A percentile compares a stretch with the other conserved stretches of the same genome.
Evolutionary conservation across 2,888 invertebrate species (phyloP).

Genomic region (Lacanobia oleracea): DNA sequence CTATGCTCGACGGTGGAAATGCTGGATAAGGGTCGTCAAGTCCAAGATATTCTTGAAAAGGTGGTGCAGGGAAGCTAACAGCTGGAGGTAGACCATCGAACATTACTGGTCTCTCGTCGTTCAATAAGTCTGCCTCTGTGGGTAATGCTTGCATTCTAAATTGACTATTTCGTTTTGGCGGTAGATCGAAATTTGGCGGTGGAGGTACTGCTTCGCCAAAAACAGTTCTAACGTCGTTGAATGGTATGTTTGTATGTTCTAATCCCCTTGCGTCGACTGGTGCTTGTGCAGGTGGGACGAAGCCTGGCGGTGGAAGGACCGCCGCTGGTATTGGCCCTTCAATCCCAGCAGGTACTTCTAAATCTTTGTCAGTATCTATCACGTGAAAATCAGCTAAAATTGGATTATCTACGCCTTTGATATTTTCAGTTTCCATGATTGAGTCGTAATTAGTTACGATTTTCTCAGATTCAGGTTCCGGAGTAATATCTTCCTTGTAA

Average conservation of each 20-base stretch:
- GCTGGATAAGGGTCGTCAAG: not conserved
- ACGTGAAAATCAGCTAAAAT: conserved; percentile 81
- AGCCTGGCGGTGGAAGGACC: conserved; percentile 81
- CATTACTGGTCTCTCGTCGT: conserved; percentile 8
- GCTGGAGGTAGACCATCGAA: conserved; percentile 10
- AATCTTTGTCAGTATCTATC: conserved; percentile 84
- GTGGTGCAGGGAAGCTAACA: conserved; percentile 3
- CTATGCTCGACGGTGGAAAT: conserved; percentile 75
- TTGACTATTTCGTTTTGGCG: not conserved
- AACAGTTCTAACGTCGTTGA: not conserved
- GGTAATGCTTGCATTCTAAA: conserved; percentile 13
- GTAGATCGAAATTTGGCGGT: conserved; percentile 8
- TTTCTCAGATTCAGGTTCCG: conserved; percentile 20
- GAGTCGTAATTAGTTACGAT: not conserved
- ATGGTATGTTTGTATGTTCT: conserved; percentile 16
- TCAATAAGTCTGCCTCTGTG: not conserved
- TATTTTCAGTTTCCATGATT: not conserved
- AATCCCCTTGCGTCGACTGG: conserved; percentile 21
- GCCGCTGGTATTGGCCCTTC: conserved; percentile 85
- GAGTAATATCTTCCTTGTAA: conserved; percentile 9
- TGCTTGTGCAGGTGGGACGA: conserved; percentile 47
- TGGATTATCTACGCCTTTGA: conserved; percentile 73
- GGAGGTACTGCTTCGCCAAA: not conserved
- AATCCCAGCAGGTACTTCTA: conserved; percentile 85
- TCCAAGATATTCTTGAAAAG: not conserved